Evolutionary conservation across 2,113 vertebrate species (phyloP).

Genomic region (Oreochromis niloticus): DNA sequence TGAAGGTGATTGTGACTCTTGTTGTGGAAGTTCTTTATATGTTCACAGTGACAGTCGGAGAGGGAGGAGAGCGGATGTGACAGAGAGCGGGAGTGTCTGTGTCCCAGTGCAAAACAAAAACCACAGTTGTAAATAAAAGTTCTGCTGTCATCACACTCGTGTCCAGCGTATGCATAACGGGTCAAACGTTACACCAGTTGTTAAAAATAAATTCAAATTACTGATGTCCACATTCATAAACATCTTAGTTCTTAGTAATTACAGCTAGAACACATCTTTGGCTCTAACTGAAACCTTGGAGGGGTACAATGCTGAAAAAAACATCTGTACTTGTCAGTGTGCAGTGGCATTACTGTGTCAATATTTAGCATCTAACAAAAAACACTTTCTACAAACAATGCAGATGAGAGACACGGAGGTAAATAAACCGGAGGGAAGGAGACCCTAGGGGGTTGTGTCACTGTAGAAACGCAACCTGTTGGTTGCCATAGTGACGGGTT

Average conservation of each 20-base stretch:
- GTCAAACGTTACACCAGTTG: too few species aligned
- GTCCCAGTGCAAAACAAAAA: too few species aligned
- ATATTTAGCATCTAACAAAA: neutral
- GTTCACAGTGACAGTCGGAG: too few species aligned
- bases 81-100: too few species aligned
- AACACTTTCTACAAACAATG: neutral
- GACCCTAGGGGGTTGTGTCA: neutral
- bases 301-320: neutral
- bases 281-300: rapidly evolving
- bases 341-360: neutral
- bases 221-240: neutral
- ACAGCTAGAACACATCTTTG: neutral
- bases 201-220: neutral
- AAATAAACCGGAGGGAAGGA: rapidly evolving
- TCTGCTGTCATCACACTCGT: too few species aligned
- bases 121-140: too few species aligned
- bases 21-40: too few species aligned
- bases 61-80: too few species aligned
- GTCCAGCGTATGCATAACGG: too few species aligned
- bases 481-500: constrained; percentile 47
- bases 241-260: rapidly evolving
- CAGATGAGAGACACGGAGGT: neutral
- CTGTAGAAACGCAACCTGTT: neutral
- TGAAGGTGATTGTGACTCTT: too few species aligned
- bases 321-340: neutral